Evolutionary conservation across 2,113 vertebrate genomes (phyloP), one percentile per base, ranked within the genome.

Genomic region (Lasiurus cinereus): DNA sequence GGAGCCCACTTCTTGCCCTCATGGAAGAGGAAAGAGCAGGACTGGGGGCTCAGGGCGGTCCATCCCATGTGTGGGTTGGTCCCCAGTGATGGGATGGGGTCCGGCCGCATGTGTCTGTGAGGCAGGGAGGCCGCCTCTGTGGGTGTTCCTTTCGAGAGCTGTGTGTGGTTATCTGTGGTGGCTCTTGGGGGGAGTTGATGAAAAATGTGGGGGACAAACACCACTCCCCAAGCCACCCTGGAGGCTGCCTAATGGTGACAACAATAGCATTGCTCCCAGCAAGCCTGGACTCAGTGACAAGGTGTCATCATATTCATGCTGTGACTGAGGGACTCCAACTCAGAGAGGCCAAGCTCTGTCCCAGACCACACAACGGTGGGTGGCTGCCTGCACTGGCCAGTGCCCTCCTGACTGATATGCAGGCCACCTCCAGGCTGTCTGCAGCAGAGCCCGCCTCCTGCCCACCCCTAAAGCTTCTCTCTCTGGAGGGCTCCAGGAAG

Each of bases 31-130:
- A 29, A 62, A 29, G 59, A 13, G 27, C 59, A 69, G n/a, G 4
- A 6, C 48, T 0, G 0, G 39, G 46, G 52, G 27, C 33, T 76
- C 39, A 0, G 9, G 18, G 46, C 2, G 22, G 19, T 31, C 4
- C 1, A 0, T 15, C 56, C 64, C 2, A 0, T 11, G 64, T 2
- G 6, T 19, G 22, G 36, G 13, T 15, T 46, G n/a, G 54, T 54
- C 24, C 69, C 46, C 19, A 48, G 29, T 14, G 33, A 7, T 1
- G 33, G 24, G 18, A 4, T 2, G 4, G 39, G 19, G 16, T 46
- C 24, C 3, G 48, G 80, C 24, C 64, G 27, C 10, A 1, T 29
- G 54, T 33, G 39, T 31, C 59, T 33, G 15, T 19, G 43, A 86
- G 76, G 24, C 22, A 21, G 1, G 24, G 15, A 69, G 50, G 24